phyloP scores from a whole-genome alignment of 2,113 vertebrate species.

The Damaliscus lunatus region DNA sequence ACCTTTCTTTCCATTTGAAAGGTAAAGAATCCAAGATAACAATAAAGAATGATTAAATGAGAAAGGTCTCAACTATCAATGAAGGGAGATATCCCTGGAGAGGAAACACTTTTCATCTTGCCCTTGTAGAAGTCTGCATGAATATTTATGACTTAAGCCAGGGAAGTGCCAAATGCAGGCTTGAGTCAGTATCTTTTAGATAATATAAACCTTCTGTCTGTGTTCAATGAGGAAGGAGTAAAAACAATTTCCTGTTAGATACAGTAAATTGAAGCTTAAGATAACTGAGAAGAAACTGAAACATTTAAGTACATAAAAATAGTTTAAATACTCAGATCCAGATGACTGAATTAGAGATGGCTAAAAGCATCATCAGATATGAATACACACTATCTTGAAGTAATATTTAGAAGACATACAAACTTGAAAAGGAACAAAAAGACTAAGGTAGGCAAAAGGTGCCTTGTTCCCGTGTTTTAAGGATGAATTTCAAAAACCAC shows the following conservation, averaged over 20 bases:
- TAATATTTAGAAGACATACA: not conserved
- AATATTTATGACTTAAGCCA: constrained; percentile 56
- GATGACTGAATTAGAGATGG: not conserved
- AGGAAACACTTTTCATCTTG: not conserved
- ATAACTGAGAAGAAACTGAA: not conserved
- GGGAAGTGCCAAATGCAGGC: constrained; percentile 55
- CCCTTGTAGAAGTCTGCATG: constrained; percentile 20
- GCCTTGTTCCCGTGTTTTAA: constrained; percentile 15
- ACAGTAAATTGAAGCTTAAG: not conserved
- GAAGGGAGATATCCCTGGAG: not conserved
- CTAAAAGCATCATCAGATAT: not conserved
- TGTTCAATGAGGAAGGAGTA: not conserved
- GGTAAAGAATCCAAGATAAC: not conserved
- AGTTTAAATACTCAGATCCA: not conserved
- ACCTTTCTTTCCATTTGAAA: not conserved
- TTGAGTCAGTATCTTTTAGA: constrained; percentile 55
- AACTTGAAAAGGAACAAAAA: not conserved
- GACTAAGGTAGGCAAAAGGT: not conserved
- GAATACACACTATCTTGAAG: not conserved
- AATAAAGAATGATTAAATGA: constrained; percentile 29
- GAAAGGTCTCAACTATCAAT: not conserved
- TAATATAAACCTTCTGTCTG: not conserved
- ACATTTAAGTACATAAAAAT: not conserved
- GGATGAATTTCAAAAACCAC: constrained; percentile 46
- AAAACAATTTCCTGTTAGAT: not conserved